phyloP scores from a whole-genome alignment of 2,797 vertebrate genomes.

The Sebastes vulpes region DNA sequence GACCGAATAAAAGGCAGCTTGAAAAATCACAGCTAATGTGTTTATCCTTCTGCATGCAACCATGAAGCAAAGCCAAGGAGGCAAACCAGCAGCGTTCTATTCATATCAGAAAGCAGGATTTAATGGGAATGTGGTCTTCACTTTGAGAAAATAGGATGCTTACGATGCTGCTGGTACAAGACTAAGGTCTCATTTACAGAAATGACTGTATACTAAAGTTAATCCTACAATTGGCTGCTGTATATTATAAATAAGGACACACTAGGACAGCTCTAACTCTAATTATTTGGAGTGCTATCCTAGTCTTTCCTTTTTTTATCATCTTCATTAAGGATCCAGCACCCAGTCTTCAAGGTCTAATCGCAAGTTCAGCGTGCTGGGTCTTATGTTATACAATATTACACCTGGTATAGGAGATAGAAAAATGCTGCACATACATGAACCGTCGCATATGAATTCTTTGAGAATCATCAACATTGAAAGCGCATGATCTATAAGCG shows the following conservation, averaged over 20 bases:
- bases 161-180: background rate
- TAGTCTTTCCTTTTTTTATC: background rate
- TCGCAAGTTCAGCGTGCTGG: background rate
- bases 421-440: background rate
- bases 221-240: background rate
- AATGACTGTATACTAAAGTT: background rate
- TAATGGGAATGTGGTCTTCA: background rate
- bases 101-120: conserved; percentile 4
- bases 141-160: background rate
- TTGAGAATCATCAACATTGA: conserved; percentile 6
- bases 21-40: conserved; percentile 22
- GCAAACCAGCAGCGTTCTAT: background rate
- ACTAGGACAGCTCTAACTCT: too few species aligned
- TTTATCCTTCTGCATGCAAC: conserved; percentile 19
- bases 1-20: conserved; percentile 26
- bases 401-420: background rate
- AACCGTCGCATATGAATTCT: background rate
- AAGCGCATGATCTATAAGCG: conserved; percentile 19
- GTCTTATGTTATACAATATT: background rate
- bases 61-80: conserved; percentile 19
- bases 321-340: background rate
- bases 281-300: background rate
- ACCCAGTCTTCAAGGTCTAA: background rate
- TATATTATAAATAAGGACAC: background rate
- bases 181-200: background rate